A percentile compares a stretch with the other conserved stretches of the same genome.
Conservation (phyloP, 1,140 invertebrate species). For the Chlorops oryzae region DNA sequence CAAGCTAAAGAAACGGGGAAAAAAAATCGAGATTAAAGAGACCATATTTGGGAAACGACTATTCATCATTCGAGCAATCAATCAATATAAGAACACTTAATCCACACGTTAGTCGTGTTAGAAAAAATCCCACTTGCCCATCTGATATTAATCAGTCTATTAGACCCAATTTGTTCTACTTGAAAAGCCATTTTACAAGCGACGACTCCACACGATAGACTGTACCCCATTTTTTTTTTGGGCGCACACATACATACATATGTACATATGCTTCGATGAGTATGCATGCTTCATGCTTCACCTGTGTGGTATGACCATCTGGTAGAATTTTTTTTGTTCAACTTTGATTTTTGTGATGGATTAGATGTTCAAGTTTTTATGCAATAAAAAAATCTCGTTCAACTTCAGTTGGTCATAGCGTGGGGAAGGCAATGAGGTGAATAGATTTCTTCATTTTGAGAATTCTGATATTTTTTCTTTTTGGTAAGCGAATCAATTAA, state of each 20-base stretch:
- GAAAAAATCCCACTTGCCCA: not conserved
- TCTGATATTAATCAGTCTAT: conserved; percentile 13
- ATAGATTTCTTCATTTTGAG: too few species aligned
- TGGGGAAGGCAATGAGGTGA: too few species aligned
- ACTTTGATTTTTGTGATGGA: conserved; percentile 4
- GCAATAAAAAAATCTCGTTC: too few species aligned
- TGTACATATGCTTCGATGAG: too few species aligned
- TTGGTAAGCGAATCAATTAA: too few species aligned
- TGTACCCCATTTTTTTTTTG: not conserved
- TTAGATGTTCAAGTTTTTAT: not conserved
- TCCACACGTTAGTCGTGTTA: conserved; percentile 12
- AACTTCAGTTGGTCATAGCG: too few species aligned
- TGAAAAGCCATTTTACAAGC: not conserved
- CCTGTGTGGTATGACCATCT: not conserved
- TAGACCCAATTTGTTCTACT: conserved; percentile 10
- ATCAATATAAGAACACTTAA: conserved; percentile 16
- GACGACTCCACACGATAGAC: not conserved
- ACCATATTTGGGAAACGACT: too few species aligned
- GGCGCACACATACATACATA: not conserved
- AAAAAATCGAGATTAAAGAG: not conserved
- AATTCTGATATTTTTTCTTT: too few species aligned
- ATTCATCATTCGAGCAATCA: conserved; percentile 19
- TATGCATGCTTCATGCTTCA: too few species aligned
- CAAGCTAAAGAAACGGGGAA: conserved; percentile 3
- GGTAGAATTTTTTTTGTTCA: not conserved